Base-by-base conservation (phyloP, 2,797 vertebrate species). In the Orientallactaga sibirica region DNA sequence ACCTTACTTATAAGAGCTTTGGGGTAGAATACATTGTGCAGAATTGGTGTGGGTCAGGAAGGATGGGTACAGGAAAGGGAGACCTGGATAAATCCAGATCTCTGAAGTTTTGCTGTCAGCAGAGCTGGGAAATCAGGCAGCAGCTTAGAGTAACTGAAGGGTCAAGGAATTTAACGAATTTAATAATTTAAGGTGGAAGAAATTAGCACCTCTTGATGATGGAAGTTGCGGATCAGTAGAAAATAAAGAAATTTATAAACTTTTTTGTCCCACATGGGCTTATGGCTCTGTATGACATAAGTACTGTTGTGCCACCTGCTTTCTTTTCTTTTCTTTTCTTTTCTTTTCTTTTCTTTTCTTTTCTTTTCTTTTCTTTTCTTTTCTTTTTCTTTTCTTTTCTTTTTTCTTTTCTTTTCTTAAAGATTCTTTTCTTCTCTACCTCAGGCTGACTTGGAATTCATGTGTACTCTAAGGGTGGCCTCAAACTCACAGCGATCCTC, bases 201-300 rank as follows among this genome's bases (percentile, higher is more conserved):
- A 92, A 52, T 73, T 43, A 43, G 62, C 73, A 61, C 64, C 48
- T 95, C 25, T 88, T 79, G 25, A 41, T 75, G 64, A 70, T 85
- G 10, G 68, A 79, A 88, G 52, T 80, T 70, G 37, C 2, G 52
- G 29, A 12, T 92, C 86, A 76, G 48, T 95, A 76, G 66, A 29
- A 25, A 76, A 70, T 68, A 22, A 68, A 76, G 76, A 11, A 22
- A 61, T 70, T 67, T 73, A 61, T 4, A 43, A 61, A 67, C 24
- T 82, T 66, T 3, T 15, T 52, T 20, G 29, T 74, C 58, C 7
- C 25, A 18, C 52, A 15, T 70, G 58, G 16, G 14, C n/a, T 6
- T 33, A n/a, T 33, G 25, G 66, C 66, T 79, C 5, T 48, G 0
- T 27, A 5, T 79, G 62, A 33, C 3, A 0, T 66, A 75, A 88